Evolutionary conservation across 2,113 vertebrate genomes (phyloP).

Genomic region (Pithys albifrons): DNA sequence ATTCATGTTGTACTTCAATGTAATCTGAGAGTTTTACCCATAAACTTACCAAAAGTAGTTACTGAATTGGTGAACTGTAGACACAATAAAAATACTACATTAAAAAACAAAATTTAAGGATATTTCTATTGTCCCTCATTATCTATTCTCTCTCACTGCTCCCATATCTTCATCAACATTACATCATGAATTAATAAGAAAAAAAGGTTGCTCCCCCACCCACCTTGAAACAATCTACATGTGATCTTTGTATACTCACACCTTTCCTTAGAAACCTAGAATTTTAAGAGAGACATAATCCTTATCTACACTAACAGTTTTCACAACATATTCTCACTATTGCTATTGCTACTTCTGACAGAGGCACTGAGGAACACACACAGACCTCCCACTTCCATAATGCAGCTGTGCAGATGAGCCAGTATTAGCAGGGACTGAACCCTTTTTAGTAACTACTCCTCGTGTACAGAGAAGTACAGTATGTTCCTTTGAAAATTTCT

Average conservation of each 20-base stretch:
- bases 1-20: neutral
- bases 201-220: neutral
- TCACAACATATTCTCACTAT: neutral
- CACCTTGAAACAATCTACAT: neutral
- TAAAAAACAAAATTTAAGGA: neutral
- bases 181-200: neutral
- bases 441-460: neutral
- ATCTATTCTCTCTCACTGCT: neutral
- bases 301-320: neutral
- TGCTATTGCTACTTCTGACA: neutral
- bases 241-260: neutral
- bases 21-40: neutral
- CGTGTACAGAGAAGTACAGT: rapidly evolving
- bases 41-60: neutral
- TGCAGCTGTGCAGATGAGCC: neutral
- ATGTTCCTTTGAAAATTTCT: neutral
- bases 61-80: neutral
- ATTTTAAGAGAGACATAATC: neutral
- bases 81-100: neutral
- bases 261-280: neutral
- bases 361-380: neutral
- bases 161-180: neutral
- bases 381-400: neutral
- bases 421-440: neutral
- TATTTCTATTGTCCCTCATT: neutral